Evolutionary conservation across 2,888 invertebrate genomes (phyloP).

Genomic region (Epirrhoe alternata): DNA sequence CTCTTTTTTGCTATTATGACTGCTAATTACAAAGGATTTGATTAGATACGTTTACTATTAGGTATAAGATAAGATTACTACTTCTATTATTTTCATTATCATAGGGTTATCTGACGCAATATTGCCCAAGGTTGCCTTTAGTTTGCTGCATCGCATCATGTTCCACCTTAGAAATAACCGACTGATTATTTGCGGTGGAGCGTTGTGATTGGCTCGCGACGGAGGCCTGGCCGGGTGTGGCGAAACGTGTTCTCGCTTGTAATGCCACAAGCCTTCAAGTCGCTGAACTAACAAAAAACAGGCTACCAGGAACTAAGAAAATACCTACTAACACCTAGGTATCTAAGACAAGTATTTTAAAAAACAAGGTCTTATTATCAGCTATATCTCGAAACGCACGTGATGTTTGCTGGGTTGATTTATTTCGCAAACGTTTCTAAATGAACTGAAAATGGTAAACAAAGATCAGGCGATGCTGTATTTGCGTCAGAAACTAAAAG

Average conservation of each 20-base stretch:
- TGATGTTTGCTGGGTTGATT: slow-evolving; percentile 45
- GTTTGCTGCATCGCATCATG: slow-evolving; percentile 58
- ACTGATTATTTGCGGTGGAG: slow-evolving; percentile 65
- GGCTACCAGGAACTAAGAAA: slow-evolving; percentile 52
- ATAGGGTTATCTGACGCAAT: slow-evolving; percentile 61
- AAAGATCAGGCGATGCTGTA: slow-evolving; percentile 34
- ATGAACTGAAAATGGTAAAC: slow-evolving; percentile 34
- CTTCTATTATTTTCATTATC: slow-evolving; percentile 38
- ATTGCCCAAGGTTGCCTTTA: slow-evolving; percentile 73
- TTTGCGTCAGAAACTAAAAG: slow-evolving; percentile 1
- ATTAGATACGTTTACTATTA: slow-evolving; percentile 20
- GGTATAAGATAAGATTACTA: too few species aligned
- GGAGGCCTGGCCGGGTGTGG: slow-evolving; percentile 83
- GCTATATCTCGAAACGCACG: slow-evolving; percentile 34
- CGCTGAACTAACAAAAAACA: slow-evolving; percentile 52
- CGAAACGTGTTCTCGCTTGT: slow-evolving; percentile 66
- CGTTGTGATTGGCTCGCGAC: slow-evolving; percentile 67
- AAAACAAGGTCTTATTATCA: slow-evolving; percentile 12
- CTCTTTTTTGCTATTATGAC: slow-evolving; percentile 3
- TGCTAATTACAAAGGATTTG: slow-evolving; percentile 29
- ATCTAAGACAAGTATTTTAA: too few species aligned
- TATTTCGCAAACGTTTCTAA: slow-evolving; percentile 44
- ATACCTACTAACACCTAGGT: slow-evolving; percentile 12
- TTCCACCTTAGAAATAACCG: slow-evolving; percentile 43
- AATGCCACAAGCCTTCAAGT: slow-evolving; percentile 56